Base-by-base conservation (phyloP, 2,888 invertebrate species). In the Drosophila leonis region DNA sequence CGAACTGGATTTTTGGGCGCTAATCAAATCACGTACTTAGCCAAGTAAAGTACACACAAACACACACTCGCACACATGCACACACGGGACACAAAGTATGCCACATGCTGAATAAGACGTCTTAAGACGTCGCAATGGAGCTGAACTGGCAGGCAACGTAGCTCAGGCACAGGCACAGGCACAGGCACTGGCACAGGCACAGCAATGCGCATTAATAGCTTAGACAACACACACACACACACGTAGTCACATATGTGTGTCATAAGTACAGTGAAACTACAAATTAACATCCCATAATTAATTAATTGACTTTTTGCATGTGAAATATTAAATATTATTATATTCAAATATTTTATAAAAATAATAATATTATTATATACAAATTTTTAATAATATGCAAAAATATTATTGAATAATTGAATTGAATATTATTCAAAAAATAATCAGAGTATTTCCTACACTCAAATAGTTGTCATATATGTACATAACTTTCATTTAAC, bases 1-100 rank as follows among this genome's bases (percentile, higher is more conserved):
- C 75, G 68, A 51, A 75, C 71, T 67, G 75, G 83, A 79, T 77
- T 90, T 90, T 80, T 42, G 62, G 68, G 79, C 86, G 78, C 86
- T 87, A 87, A 87, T 87, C 90, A 87, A 87, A 87, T 90, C 86
- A 87, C 86, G 86, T 87, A 87, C 90, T 87, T 87, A 87, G 86
- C 83, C 79, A 90, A 87, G 86, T 87, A 83, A 87, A 90, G 83
- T 83, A 83, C 83, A 80, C 48, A 68, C 44, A 74, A 8, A 46
- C 49, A 24, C 56, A 60, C 46, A 59, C 42, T 46, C 35, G 24
- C 24, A 49, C 55, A 54, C 29, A 41, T 4, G 29, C 48, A 49
- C 18, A 55, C 57, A 57, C 41, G 37, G 35, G 35, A 60, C 55
- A 67, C 59, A 68, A 72, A 62, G 52, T 72, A 51, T 80, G 67